Conservation (phyloP, 2,888 invertebrate species). For the Drosophila cognata region DNA sequence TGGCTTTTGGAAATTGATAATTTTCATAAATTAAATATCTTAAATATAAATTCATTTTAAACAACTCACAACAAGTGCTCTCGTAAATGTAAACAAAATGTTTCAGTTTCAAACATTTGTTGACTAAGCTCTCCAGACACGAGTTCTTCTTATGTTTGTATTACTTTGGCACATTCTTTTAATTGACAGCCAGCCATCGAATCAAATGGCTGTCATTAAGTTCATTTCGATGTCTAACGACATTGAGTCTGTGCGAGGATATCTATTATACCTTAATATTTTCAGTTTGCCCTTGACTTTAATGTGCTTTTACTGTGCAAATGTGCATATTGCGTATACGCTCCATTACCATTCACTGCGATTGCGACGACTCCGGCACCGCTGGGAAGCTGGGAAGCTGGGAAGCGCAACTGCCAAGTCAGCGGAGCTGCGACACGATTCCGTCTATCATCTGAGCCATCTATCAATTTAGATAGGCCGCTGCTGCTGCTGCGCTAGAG, state of each 20-base stretch:
- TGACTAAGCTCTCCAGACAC: not conserved
- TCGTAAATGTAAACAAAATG: not conserved
- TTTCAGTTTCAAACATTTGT: not conserved
- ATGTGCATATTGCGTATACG: conserved; percentile 52
- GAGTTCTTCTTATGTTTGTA: not conserved
- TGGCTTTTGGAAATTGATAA: not conserved
- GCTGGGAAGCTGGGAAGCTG: not conserved
- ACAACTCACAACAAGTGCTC: not conserved
- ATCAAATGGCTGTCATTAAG: not conserved
- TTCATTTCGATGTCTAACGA: not conserved
- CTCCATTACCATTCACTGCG: conserved; percentile 4
- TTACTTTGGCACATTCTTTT: not conserved
- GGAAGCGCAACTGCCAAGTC: conserved; percentile 43
- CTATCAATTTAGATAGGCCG: conserved; percentile 75
- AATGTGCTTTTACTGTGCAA: conserved; percentile 35
- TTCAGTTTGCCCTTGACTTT: conserved; percentile 29
- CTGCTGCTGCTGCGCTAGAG: conserved; percentile 25
- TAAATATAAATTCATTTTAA: not conserved
- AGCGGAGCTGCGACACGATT: conserved; percentile 50
- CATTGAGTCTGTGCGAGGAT: not conserved
- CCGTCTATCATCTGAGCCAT: conserved; percentile 72
- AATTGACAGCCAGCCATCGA: not conserved
- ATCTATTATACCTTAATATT: not conserved
- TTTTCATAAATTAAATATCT: not conserved
- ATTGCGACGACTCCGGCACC: not conserved